These are phyloP conservation scores for Okamejei kenojei DNA, from an alignment of 2,797 vertebrate genomes.

Conservation along the genomic window DNA sequence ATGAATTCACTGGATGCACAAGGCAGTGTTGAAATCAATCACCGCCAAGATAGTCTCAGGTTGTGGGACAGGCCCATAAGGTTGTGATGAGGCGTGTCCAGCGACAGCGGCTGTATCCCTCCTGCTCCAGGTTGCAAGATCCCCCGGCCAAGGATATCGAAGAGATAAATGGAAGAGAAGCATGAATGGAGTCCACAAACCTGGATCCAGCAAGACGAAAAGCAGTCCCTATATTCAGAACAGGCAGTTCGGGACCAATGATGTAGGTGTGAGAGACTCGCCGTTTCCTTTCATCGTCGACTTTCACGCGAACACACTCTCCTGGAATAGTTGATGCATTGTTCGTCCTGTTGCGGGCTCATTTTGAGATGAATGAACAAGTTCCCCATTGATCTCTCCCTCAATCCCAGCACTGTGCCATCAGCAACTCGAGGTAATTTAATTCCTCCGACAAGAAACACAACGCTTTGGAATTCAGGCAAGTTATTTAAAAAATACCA, in stretches of 20 bases:
- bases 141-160: background rate
- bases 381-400: background rate
- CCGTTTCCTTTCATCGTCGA: background rate
- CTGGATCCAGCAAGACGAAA: background rate
- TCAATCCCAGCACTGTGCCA: background rate
- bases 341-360: background rate
- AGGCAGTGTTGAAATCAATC: background rate
- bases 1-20: background rate
- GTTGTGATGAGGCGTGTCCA: too few relatives aligned
- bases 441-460: background rate
- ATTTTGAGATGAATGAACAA: background rate
- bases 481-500: background rate
- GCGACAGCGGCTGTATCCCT: too few relatives aligned
- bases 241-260: background rate
- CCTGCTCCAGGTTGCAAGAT: background rate
- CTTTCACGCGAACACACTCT: background rate
- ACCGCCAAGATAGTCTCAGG: background rate
- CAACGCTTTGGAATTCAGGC: background rate
- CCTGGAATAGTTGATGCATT: background rate
- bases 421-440: background rate
- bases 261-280: background rate
- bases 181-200: background rate
- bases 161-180: background rate
- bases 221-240: background rate
- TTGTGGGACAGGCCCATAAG: too few relatives aligned